Evolutionary conservation across 2,888 invertebrate genomes (phyloP).

Genomic region (Polietes domitor): DNA sequence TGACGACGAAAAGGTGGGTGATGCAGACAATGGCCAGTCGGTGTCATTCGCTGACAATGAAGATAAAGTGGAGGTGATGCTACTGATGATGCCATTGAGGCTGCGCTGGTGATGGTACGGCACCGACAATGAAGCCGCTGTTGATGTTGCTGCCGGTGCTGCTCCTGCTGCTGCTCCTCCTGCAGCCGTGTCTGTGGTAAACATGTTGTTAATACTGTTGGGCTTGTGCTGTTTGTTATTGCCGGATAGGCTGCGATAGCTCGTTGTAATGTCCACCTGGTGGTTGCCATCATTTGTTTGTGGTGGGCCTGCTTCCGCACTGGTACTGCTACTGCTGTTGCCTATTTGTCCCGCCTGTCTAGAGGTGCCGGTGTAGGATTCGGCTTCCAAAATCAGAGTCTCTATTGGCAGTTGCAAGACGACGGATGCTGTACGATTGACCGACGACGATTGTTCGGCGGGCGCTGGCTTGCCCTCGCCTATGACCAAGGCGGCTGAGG

Average conservation of each 20-base stretch:
- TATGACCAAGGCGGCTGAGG: conserved; percentile 55
- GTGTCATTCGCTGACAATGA: conserved; percentile 30
- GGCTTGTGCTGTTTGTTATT: conserved; percentile 13
- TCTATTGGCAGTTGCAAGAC: conserved; percentile 64
- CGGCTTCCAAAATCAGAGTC: conserved; percentile 68
- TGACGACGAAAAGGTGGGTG: conserved; percentile 29
- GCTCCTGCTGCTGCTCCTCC: conserved; percentile 3
- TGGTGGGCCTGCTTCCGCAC: background rate
- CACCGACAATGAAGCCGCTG: background rate
- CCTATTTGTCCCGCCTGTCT: background rate
- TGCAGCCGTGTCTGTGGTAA: conserved; percentile 33
- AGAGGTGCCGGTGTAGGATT: conserved; percentile 32
- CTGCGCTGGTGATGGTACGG: conserved; percentile 19
- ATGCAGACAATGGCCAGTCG: conserved; percentile 36
- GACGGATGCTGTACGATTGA: conserved; percentile 49
- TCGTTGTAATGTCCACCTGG: background rate
- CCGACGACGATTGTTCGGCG: background rate
- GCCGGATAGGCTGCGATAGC: background rate
- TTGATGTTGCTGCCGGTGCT: conserved; percentile 13
- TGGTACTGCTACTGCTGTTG: too few species aligned
- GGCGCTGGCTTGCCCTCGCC: conserved; percentile 56
- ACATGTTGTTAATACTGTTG: conserved; percentile 33
- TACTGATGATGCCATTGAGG: conserved; percentile 21
- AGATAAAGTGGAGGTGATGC: conserved; percentile 46
- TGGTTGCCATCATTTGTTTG: conserved; percentile 21